These are phyloP conservation scores for Synanthedon vespiformis DNA, from an alignment of 2,888 invertebrate genomes.

Conservation along the genomic window DNA sequence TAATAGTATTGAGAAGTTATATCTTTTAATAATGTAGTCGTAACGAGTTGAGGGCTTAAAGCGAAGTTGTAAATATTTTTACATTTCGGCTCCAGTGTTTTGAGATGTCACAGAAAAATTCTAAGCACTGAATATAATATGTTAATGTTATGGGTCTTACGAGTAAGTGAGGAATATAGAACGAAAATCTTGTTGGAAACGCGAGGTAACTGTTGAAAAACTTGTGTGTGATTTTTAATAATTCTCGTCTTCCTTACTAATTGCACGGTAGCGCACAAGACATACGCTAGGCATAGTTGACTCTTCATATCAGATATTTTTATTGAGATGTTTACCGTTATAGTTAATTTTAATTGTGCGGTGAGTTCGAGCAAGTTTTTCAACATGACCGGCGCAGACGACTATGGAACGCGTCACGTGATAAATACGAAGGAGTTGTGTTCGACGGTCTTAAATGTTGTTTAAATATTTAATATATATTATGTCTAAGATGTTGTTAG, in stretches of 20 bases:
- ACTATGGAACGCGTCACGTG: slow-evolving; percentile 3
- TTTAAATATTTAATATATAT: slow-evolving; percentile 21
- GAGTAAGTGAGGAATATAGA: slow-evolving; percentile 21
- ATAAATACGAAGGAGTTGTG: not conserved
- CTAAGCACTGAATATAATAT: slow-evolving; percentile 49
- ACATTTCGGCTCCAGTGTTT: slow-evolving; percentile 51
- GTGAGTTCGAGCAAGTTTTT: slow-evolving; percentile 37
- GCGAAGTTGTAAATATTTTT: slow-evolving; percentile 52
- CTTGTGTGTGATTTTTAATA: slow-evolving; percentile 33
- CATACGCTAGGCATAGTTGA: slow-evolving; percentile 34
- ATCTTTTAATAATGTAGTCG: not conserved
- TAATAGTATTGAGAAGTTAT: not conserved
- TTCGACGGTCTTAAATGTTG: slow-evolving; percentile 22
- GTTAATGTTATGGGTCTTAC: slow-evolving; percentile 45
- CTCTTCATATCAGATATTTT: slow-evolving; percentile 57
- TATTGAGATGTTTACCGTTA: slow-evolving; percentile 33
- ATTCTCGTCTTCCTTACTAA: slow-evolving; percentile 58
- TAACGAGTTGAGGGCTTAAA: not conserved
- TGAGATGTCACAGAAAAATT: slow-evolving; percentile 48
- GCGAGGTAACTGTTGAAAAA: slow-evolving; percentile 44
- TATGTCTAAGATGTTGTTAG: slow-evolving; percentile 46
- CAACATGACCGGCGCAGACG: slow-evolving; percentile 30
- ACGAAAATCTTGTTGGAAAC: slow-evolving; percentile 16
- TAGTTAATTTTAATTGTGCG: slow-evolving; percentile 26
- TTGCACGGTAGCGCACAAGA: slow-evolving; percentile 61